Base-by-base conservation (phyloP, 2,888 invertebrate species). In the Masnerella sp. region DNA sequence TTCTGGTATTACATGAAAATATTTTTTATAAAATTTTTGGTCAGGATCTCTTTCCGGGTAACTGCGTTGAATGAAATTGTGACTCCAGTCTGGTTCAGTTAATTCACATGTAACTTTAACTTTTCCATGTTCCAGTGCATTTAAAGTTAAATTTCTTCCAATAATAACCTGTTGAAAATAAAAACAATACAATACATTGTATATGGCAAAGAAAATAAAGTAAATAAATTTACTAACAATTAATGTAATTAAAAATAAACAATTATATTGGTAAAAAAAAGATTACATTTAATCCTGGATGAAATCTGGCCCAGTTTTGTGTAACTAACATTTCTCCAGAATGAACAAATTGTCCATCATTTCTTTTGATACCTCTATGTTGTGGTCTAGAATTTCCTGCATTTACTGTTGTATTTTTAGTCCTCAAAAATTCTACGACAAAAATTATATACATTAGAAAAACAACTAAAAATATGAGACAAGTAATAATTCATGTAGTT, bases 61-160 rank as follows among this genome's bases (percentile, higher is more conserved):
- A 81, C 91, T 86, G 72, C 90, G 87, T 81, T 91, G 89, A 22
- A 95, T 89, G 93, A 95, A 94, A 0, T 90, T 89, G 81, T 95
- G 94, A 11, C 93, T 90, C 92, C 94, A 95, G 80, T 95, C 91
- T 0, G 93, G 93, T 69, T 95, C 91, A 58, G 93, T 90, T 81
- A 92, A 91, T 83, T 98, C 97, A 88, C 94, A 94, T 0, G 96
- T 94, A 0, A 96, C 89, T 11, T 93, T 87, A 0, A 97, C 96
- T 82, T 88, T 91, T 0, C 97, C 97, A 32, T 93, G 89, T 80
- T 92, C 92, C 84, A 95, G 89, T 0, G 97, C 96, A 88, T 91
- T 95, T 1, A 98, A 86, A 0, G 94, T 94, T 0, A 93, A 93
- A 83, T 96, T 93, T 54, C 89, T 90, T 2, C 94, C 95, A 78